phyloP scores from a whole-genome alignment of 1,140 invertebrate genomes.

The Diabrotica undecimpunctata region DNA sequence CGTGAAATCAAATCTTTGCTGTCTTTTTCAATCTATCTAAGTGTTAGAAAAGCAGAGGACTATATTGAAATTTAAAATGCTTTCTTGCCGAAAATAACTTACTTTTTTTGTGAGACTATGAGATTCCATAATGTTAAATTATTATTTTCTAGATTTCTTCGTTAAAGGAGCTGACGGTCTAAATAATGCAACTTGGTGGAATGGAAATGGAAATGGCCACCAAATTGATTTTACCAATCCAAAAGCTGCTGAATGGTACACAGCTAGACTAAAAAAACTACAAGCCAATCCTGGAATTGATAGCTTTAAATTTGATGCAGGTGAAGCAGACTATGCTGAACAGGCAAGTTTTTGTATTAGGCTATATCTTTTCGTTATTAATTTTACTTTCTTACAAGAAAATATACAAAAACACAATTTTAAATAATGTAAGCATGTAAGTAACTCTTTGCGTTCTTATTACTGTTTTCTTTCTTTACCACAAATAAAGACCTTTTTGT shows the following conservation, averaged over 20 bases:
- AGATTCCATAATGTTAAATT: neutral
- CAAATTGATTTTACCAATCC: conserved; percentile 78
- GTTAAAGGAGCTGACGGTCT: conserved; percentile 56
- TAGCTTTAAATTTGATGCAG: conserved; percentile 91
- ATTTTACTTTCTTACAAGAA: no score
- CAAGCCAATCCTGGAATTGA: conserved; percentile 66
- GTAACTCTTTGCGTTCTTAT: no score
- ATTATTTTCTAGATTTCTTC: conserved; percentile 49
- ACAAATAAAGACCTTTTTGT: no score
- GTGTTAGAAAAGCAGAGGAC: no score
- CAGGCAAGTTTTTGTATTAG: conserved; percentile 8
- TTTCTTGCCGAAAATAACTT: no score
- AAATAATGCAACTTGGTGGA: conserved; percentile 76
- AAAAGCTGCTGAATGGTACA: conserved; percentile 72
- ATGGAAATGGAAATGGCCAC: conserved; percentile 59
- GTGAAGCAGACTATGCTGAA: conserved; percentile 62
- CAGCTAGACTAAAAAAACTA: conserved; percentile 57
- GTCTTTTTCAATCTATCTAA: no score
- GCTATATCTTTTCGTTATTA: no score
- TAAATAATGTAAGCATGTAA: neutral
- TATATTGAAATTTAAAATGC: no score
- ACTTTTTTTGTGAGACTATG: no score
- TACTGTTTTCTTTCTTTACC: neutral
- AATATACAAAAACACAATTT: neutral
- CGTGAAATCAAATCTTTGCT: no score